A percentile compares a stretch with the other conserved stretches of the same genome.
Evolutionary conservation across 2,113 vertebrate genomes (phyloP).

Genomic region (Pangasianodon gigas): DNA sequence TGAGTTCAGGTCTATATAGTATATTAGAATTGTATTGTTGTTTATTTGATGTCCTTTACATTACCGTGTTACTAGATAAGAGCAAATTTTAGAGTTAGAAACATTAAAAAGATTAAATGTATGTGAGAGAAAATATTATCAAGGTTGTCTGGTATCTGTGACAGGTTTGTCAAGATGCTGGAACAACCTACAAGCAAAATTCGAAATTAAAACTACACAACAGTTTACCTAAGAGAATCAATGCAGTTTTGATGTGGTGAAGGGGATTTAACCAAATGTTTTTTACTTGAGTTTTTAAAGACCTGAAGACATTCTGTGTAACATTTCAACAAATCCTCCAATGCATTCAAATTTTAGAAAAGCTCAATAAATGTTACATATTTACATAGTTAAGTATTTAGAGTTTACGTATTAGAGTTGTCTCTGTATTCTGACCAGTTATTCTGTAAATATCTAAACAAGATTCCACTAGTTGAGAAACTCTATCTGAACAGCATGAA

Average conservation of each 20-base stretch:
- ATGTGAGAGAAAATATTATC: background rate
- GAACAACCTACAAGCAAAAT: background rate
- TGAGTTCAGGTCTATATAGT: background rate
- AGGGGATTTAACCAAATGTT: background rate
- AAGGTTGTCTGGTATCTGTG: background rate
- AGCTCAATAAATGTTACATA: background rate
- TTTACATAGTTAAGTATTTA: background rate
- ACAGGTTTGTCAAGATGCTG: background rate
- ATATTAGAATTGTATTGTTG: background rate
- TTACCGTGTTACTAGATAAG: background rate
- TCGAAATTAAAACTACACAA: background rate
- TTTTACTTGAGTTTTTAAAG: background rate
- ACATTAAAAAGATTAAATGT: background rate
- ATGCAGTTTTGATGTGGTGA: background rate
- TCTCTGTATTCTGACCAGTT: background rate
- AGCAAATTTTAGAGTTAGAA: too few species aligned
- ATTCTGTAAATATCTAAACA: background rate
- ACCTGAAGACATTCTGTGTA: background rate
- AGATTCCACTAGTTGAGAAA: background rate
- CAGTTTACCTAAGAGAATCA: background rate
- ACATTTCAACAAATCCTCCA: background rate
- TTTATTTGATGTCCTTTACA: background rate
- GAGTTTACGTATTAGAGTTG: background rate
- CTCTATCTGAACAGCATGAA: background rate
- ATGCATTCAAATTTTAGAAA: background rate